phyloP scores from a whole-genome alignment of 92 coral and sea anemone genomes.

The Phenganax stokvisi region DNA sequence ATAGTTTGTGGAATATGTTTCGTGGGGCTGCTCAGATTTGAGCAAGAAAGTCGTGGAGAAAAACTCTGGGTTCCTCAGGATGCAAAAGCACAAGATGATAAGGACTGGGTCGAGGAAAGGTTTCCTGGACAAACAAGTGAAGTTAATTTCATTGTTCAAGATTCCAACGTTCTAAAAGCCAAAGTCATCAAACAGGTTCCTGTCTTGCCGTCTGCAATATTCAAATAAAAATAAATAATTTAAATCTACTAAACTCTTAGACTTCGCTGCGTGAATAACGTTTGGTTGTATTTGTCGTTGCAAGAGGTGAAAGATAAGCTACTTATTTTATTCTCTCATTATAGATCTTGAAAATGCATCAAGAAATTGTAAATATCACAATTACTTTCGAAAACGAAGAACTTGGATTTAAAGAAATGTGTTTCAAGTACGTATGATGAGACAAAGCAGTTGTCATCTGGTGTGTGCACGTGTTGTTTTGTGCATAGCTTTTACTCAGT shows the following conservation, averaged over 20 bases:
- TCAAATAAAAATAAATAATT: background rate
- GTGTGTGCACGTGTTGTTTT: background rate
- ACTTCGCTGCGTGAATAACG: too few species aligned
- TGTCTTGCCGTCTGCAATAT: background rate
- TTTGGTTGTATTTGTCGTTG: background rate
- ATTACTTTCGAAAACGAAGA: constrained; percentile 59
- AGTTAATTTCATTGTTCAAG: constrained; percentile 45
- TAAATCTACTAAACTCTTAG: too few species aligned
- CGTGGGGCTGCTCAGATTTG: constrained; percentile 61
- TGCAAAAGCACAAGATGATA: constrained; percentile 59
- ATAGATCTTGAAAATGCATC: constrained; percentile 54
- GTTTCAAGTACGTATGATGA: constrained; percentile 60
- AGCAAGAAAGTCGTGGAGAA: constrained; percentile 70
- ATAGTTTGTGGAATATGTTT: constrained; percentile 60
- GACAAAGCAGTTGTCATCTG: background rate
- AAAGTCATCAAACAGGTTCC: constrained; percentile 35
- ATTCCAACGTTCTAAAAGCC: constrained; percentile 60
- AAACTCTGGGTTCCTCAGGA: constrained; percentile 86
- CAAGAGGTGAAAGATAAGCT: background rate
- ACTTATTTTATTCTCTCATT: background rate
- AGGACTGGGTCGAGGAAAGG: constrained; percentile 62
- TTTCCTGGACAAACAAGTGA: constrained; percentile 63
- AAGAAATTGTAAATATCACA: constrained; percentile 51
- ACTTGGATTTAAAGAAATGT: constrained; percentile 58
- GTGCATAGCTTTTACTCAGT: background rate